Conservation (phyloP, 2,113 vertebrate genomes). For the Hippocampus mohnikei region DNA sequence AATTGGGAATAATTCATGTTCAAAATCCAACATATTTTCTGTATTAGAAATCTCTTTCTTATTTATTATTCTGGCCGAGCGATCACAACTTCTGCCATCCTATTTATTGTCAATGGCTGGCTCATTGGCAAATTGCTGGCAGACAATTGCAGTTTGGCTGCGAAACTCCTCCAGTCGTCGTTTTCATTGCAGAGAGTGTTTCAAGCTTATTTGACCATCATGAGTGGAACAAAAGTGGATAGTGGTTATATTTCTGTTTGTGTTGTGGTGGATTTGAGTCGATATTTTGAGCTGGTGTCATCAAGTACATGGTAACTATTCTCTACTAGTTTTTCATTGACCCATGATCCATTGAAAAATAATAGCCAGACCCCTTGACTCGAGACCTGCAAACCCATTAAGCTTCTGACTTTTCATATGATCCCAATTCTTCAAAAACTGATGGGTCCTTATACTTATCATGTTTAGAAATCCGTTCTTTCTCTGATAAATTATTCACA, state of each 20-base stretch:
- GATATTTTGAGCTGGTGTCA: constrained; percentile 50
- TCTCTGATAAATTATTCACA: constrained; percentile 70
- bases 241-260: constrained; percentile 15
- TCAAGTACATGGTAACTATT: constrained; percentile 65
- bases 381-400: constrained; percentile 50
- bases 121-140: constrained; percentile 30
- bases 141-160: constrained; percentile 41
- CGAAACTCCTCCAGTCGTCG: constrained; percentile 41
- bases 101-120: constrained; percentile 8
- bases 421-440: constrained; percentile 32
- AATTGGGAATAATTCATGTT: constrained; percentile 12
- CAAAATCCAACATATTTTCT: constrained; percentile 3
- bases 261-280: constrained; percentile 45
- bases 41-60: constrained; percentile 18
- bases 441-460: constrained; percentile 62
- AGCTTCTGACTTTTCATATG: constrained; percentile 38
- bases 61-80: constrained; percentile 16
- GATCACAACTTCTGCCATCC: constrained; percentile 29
- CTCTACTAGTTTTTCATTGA: constrained; percentile 71
- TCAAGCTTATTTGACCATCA: constrained; percentile 10
- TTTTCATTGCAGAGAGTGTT: constrained; percentile 29
- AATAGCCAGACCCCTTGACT: constrained; percentile 69
- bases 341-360: constrained; percentile 60
- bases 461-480: constrained; percentile 36
- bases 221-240: neutral